These are phyloP conservation scores for Taeniopygia guttata DNA, from an alignment of 2,797 vertebrate species.

Conservation along the genomic window DNA sequence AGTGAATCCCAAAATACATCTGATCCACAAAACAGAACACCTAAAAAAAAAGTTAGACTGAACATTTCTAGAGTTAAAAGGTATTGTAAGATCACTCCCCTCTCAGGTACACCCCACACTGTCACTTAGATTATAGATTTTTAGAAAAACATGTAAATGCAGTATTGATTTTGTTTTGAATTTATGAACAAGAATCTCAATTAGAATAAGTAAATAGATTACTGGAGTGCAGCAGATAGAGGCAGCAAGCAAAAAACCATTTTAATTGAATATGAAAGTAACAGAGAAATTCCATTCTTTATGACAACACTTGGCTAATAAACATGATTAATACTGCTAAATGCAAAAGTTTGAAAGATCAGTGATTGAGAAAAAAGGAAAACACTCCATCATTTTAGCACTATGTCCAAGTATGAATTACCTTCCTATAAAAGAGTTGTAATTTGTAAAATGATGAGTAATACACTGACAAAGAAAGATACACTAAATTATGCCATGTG, in stretches of 20 bases:
- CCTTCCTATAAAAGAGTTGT: constrained; percentile 40
- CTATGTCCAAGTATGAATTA: constrained; percentile 50
- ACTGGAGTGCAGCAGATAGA: constrained; percentile 18
- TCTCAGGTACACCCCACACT: not conserved
- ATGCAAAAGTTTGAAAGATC: constrained; percentile 65
- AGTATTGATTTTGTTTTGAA: constrained; percentile 39
- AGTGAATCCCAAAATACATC: not conserved
- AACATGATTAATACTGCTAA: constrained; percentile 66
- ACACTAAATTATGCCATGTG: constrained; percentile 30
- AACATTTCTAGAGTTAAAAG: not conserved
- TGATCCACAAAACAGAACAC: not conserved
- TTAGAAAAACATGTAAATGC: not conserved
- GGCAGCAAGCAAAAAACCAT: not conserved
- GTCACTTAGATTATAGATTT: not conserved
- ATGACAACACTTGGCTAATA: constrained; percentile 55
- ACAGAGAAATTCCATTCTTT: constrained; percentile 55
- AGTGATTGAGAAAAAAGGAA: constrained; percentile 59
- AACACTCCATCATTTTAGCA: constrained; percentile 57
- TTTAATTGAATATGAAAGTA: constrained; percentile 59
- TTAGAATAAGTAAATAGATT: constrained; percentile 58
- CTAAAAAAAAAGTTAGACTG: not conserved
- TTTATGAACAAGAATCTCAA: constrained; percentile 59
- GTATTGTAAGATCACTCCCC: not conserved
- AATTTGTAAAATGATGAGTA: constrained; percentile 68
- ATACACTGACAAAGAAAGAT: constrained; percentile 55